A percentile compares a stretch with the other conserved stretches of the same genome.
These are phyloP conservation scores for Agelas oroides DNA, from an alignment of 37 sponge, comb jelly and placozoan genomes.

Conservation along the genomic window DNA sequence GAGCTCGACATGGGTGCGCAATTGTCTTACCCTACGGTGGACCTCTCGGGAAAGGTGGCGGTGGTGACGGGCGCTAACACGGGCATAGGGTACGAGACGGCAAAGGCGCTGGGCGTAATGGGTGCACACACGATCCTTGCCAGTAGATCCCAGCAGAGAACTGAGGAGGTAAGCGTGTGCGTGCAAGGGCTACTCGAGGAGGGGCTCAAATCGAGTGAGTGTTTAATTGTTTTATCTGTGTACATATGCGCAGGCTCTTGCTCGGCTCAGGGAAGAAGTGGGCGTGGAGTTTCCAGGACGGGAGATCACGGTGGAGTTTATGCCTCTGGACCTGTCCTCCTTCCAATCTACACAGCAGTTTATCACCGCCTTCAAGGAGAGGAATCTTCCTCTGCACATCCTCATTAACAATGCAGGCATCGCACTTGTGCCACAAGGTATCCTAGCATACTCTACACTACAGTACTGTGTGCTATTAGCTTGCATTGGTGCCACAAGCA, in stretches of 20 bases:
- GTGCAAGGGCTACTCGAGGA: no score
- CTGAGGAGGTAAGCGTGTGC: not conserved
- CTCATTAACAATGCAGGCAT: conserved; percentile 88
- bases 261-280: no score
- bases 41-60: conserved; percentile 68
- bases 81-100: conserved; percentile 88
- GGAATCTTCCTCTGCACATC: conserved; percentile 75
- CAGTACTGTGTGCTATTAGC: no score
- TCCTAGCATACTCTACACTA: no score
- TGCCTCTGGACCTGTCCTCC: conserved; percentile 79
- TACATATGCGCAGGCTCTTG: no score
- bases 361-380: conserved; percentile 63
- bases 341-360: conserved; percentile 68
- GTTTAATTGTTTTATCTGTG: no score
- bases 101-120: conserved; percentile 73
- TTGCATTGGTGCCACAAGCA: no score
- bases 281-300: conserved; percentile 40
- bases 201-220: no score
- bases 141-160: conserved; percentile 72
- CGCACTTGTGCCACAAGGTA: conserved; percentile 40
- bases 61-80: conserved; percentile 88
- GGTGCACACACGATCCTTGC: conserved; percentile 88
- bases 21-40: conserved; percentile 53
- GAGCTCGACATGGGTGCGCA: conserved; percentile 67
- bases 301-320: conserved; percentile 69